A percentile compares a stretch with the other conserved stretches of the same genome.
phyloP scores from a whole-genome alignment of 1,140 invertebrate species.

The Drosophila athabasca region DNA sequence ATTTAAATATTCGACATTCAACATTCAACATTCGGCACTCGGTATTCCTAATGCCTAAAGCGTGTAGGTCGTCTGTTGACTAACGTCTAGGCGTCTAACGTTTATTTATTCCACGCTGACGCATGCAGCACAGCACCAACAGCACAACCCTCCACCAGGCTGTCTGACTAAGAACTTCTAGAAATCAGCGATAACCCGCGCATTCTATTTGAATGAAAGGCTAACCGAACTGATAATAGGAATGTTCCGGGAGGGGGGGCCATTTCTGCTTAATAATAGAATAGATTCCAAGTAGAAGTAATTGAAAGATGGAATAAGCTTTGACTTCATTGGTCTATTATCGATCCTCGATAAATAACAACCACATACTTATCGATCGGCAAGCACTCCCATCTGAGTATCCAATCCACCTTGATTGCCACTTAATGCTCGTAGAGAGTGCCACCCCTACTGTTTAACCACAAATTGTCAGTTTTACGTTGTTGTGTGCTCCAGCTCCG shows the following conservation, averaged over 20 bases:
- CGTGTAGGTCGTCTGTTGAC: constrained; percentile 40
- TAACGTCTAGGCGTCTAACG: constrained; percentile 37
- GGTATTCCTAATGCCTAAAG: constrained; percentile 17
- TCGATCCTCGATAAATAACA: constrained; percentile 6
- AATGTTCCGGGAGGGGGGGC: too few species aligned
- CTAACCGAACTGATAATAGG: constrained; percentile 20
- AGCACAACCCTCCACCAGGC: constrained; percentile 11
- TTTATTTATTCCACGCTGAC: constrained; percentile 51
- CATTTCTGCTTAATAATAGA: too few species aligned
- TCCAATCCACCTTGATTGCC: constrained; percentile 6
- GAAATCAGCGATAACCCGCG: constrained; percentile 22
- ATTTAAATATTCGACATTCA: too few species aligned
- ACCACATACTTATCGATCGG: constrained; percentile 13
- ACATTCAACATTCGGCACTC: not conserved
- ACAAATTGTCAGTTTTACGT: constrained; percentile 2
- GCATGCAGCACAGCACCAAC: constrained; percentile 14
- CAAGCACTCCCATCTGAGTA: constrained; percentile 1
- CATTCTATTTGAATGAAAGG: constrained; percentile 20
- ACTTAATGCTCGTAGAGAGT: not conserved
- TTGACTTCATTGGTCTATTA: too few species aligned
- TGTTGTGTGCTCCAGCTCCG: not conserved
- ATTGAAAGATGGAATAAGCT: too few species aligned
- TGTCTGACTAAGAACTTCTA: constrained; percentile 45
- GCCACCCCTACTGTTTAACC: not conserved
- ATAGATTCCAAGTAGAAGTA: too few species aligned